phyloP scores from a whole-genome alignment of 2,888 invertebrate species.

The Pemphredon lugubris region DNA sequence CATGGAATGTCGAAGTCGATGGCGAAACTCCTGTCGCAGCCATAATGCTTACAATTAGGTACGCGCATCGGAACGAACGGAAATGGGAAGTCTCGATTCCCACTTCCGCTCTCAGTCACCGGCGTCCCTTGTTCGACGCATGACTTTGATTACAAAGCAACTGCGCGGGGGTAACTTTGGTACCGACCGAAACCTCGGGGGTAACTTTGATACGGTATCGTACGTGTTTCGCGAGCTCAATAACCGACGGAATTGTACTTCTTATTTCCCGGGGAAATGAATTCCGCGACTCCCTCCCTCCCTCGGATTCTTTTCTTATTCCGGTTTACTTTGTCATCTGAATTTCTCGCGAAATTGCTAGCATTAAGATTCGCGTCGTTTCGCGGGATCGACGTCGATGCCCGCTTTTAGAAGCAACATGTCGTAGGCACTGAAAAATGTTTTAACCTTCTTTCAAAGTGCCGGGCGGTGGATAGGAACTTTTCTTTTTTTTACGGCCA shows the following conservation, averaged over 20 bases:
- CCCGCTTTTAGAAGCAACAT: slow-evolving; percentile 17
- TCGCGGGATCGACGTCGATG: slow-evolving; percentile 10
- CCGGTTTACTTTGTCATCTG: neutral
- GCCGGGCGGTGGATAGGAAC: neutral
- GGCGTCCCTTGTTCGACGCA: slow-evolving; percentile 6
- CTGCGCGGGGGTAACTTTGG: slow-evolving; percentile 15
- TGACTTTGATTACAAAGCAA: slow-evolving; percentile 46
- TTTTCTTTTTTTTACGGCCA: slow-evolving; percentile 8
- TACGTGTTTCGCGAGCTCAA: slow-evolving; percentile 23
- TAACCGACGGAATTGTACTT: slow-evolving; percentile 10
- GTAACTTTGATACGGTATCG: slow-evolving; percentile 21
- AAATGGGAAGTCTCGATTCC: slow-evolving; percentile 14
- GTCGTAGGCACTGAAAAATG: neutral
- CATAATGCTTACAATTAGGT: neutral
- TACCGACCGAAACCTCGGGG: slow-evolving; percentile 3
- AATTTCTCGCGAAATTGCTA: neutral
- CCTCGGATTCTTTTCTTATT: neutral
- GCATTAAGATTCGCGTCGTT: slow-evolving; percentile 4
- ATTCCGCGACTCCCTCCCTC: neutral
- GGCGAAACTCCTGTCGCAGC: neutral
- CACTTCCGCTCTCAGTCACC: neutral
- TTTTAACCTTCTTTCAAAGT: slow-evolving; percentile 26
- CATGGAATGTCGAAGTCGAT: slow-evolving; percentile 5
- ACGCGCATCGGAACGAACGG: neutral
- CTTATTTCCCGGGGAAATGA: neutral